Conservation (phyloP, 2,888 invertebrate genomes). For the Ceriagrion tenellum region DNA sequence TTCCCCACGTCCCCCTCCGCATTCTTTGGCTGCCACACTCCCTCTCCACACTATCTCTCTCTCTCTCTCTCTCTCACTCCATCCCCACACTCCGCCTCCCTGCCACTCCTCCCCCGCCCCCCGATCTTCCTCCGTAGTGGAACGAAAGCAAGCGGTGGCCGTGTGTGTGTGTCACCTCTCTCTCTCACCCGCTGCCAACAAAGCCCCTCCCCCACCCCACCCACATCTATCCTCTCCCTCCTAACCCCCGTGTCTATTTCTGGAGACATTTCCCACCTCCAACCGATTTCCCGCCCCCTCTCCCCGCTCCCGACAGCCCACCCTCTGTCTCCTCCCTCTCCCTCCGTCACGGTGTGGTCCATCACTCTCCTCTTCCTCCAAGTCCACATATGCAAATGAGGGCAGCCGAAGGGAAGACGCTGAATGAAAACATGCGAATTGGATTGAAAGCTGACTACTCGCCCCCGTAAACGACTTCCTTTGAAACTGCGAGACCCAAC, state of each 20-base stretch:
- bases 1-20: background rate
- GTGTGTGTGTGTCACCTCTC: too few relatives aligned
- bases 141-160: conserved; percentile 1
- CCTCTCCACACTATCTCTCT: background rate
- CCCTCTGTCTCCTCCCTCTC: background rate
- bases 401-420: background rate
- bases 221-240: background rate
- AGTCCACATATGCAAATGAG: background rate
- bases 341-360: background rate
- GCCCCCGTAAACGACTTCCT: background rate
- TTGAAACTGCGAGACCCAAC: conserved; percentile 4
- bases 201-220: background rate
- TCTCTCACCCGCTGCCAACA: background rate
- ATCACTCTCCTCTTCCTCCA: background rate
- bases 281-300: background rate
- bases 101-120: background rate
- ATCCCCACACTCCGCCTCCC: background rate
- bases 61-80: background rate
- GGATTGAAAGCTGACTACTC: conserved; percentile 5
- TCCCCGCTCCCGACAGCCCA: background rate
- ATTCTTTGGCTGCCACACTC: too few relatives aligned
- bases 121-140: background rate
- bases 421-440: conserved; percentile 15
- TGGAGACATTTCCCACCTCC: background rate
- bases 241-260: background rate